These are phyloP conservation scores for Kryptopterus vitreolus DNA, from an alignment of 2,797 vertebrate genomes.

Conservation along the genomic window DNA sequence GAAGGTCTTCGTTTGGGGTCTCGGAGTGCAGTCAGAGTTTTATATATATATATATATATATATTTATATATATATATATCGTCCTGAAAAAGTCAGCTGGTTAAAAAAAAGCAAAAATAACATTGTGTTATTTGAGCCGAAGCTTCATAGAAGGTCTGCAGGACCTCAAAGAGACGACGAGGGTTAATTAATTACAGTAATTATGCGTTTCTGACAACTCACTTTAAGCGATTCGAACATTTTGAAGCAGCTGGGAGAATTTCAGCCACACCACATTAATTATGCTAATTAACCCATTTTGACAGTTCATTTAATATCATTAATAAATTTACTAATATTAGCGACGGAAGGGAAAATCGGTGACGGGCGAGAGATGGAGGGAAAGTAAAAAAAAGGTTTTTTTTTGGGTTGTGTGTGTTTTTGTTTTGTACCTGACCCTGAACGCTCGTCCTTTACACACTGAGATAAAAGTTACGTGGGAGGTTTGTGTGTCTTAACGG, in stretches of 20 bases:
- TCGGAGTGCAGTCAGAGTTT: no score
- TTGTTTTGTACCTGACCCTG: no score
- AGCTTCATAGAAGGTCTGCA: conserved; percentile 2
- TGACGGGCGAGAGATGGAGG: conserved; percentile 6
- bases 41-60: no score
- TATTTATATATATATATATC: no score
- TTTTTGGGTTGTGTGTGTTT: no score
- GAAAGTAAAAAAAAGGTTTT: neutral
- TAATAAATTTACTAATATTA: conserved; percentile 81
- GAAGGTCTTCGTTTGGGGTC: no score
- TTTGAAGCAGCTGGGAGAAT: conserved; percentile 69
- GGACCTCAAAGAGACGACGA: neutral
- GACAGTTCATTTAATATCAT: conserved; percentile 79
- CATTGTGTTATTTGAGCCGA: neutral
- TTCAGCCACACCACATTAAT: conserved; percentile 73
- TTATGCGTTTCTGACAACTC: conserved; percentile 72
- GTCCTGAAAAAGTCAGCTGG: neutral
- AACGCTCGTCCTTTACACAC: neutral
- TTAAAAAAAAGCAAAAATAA: no score
- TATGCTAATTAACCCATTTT: conserved; percentile 75
- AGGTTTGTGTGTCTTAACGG: neutral
- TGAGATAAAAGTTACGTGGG: neutral
- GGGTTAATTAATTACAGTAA: conserved; percentile 72
- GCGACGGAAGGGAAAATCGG: conserved; percentile 53
- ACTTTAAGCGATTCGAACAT: conserved; percentile 66